These are phyloP conservation scores for Drosophila bifasciata DNA, from an alignment of 1,140 invertebrate genomes.

Conservation along the genomic window DNA sequence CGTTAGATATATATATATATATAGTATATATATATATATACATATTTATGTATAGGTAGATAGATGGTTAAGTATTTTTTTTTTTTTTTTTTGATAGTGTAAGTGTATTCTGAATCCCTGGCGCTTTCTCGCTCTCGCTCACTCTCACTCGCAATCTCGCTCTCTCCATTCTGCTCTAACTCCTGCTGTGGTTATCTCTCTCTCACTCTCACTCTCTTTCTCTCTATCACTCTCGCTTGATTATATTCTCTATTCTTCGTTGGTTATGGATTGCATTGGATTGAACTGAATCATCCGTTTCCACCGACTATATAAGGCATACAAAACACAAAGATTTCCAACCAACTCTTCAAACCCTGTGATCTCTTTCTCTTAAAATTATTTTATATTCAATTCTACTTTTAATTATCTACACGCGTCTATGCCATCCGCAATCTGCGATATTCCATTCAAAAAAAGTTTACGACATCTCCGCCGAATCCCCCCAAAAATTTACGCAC, in stretches of 20 bases:
- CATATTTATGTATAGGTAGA: constrained; percentile 16
- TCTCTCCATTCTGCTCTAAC: constrained; percentile 7
- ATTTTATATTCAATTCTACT: background rate
- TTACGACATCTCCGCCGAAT: constrained; percentile 58
- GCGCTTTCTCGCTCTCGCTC: constrained; percentile 1
- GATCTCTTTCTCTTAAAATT: constrained; percentile 8
- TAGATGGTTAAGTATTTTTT: background rate
- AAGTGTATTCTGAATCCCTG: constrained; percentile 1
- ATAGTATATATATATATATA: constrained; percentile 10
- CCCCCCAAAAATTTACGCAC: constrained; percentile 54
- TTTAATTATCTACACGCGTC: background rate
- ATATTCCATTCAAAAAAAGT: constrained; percentile 4
- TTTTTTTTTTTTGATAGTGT: constrained; percentile 8
- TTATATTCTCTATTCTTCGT: constrained; percentile 2
- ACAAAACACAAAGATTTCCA: constrained; percentile 58
- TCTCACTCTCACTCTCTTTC: constrained; percentile 4
- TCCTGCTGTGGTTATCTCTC: constrained; percentile 3
- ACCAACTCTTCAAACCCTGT: constrained; percentile 16
- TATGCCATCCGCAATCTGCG: constrained; percentile 23
- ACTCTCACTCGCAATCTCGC: background rate
- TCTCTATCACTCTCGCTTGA: constrained; percentile 9
- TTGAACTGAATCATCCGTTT: constrained; percentile 42
- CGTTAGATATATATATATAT: constrained; percentile 4
- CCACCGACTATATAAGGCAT: constrained; percentile 71
- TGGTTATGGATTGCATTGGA: constrained; percentile 48